phyloP scores from a whole-genome alignment of 2,797 vertebrate genomes.

The Lagocephalus sceleratus region DNA sequence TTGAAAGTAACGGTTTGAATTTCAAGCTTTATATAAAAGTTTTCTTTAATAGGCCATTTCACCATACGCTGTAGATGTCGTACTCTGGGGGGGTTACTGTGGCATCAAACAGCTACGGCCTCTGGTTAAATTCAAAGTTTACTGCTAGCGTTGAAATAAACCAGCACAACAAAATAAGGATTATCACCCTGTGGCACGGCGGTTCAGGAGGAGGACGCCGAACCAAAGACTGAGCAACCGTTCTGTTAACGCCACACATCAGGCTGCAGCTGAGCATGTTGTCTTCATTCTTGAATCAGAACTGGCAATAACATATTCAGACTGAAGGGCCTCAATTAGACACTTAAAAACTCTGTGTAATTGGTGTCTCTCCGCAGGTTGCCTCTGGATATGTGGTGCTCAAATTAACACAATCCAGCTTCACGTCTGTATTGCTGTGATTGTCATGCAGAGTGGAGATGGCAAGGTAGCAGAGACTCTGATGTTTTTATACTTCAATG shows the following conservation, averaged over 20 bases:
- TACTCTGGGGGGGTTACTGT: constrained; percentile 64
- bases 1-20: neutral
- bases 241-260: constrained; percentile 77
- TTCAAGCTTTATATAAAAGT: constrained; percentile 45
- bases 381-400: constrained; percentile 71
- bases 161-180: constrained; percentile 80
- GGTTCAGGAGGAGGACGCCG: constrained; percentile 73
- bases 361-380: constrained; percentile 75
- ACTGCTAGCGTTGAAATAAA: constrained; percentile 80
- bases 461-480: constrained; percentile 50
- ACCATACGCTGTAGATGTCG: constrained; percentile 55
- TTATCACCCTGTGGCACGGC: constrained; percentile 74
- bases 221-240: constrained; percentile 74
- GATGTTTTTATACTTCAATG: constrained; percentile 23
- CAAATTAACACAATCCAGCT: constrained; percentile 68
- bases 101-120: constrained; percentile 65
- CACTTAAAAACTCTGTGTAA: constrained; percentile 79
- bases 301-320: constrained; percentile 78
- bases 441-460: constrained; percentile 53
- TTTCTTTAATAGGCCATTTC: constrained; percentile 57
- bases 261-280: constrained; percentile 68
- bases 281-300: constrained; percentile 77
- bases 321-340: constrained; percentile 81
- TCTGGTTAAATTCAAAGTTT: constrained; percentile 72
- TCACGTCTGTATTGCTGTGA: constrained; percentile 63